Evolutionary conservation across 2,797 vertebrate genomes (phyloP).

Genomic region (Oryzias sinensis): DNA sequence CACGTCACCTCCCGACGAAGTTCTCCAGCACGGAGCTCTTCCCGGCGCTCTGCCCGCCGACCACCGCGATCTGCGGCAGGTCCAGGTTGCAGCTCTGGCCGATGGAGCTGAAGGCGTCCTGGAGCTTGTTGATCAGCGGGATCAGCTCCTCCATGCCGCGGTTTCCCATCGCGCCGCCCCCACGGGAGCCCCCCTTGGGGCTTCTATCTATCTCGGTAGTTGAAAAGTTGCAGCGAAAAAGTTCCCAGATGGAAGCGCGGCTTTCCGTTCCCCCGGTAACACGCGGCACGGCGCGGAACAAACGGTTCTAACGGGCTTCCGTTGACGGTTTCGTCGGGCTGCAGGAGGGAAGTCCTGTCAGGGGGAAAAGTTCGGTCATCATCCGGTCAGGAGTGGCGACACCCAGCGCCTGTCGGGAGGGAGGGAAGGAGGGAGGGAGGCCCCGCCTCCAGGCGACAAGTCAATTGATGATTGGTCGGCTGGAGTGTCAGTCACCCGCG

Average conservation of each 20-base stretch:
- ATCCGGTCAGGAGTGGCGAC: constrained; percentile 79
- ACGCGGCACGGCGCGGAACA: not conserved
- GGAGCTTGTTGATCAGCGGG: constrained; percentile 94
- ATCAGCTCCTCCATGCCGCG: constrained; percentile 97
- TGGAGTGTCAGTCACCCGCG: constrained; percentile 31
- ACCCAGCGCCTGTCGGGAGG: constrained; percentile 56
- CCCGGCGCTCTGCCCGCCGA: constrained; percentile 95
- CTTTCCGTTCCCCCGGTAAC: not conserved
- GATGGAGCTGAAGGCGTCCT: constrained; percentile 96
- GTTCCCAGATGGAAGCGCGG: constrained; percentile 38
- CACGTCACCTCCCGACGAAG: constrained; percentile 89
- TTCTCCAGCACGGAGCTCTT: constrained; percentile 97
- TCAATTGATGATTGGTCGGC: constrained; percentile 48
- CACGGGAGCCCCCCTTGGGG: constrained; percentile 19
- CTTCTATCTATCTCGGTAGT: no score
- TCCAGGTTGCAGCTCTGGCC: constrained; percentile 94
- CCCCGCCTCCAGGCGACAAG: constrained; percentile 37
- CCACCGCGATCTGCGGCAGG: constrained; percentile 95
- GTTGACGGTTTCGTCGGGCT: not conserved
- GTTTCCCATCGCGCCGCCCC: constrained; percentile 87
- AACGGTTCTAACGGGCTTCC: not conserved
- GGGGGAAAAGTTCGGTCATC: constrained; percentile 69
- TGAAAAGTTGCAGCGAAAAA: constrained; percentile 25
- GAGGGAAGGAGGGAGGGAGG: constrained; percentile 24
- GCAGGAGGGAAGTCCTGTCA: constrained; percentile 43